phyloP scores from a whole-genome alignment of 2,888 invertebrate genomes.

The Ecliptopera silaceata region DNA sequence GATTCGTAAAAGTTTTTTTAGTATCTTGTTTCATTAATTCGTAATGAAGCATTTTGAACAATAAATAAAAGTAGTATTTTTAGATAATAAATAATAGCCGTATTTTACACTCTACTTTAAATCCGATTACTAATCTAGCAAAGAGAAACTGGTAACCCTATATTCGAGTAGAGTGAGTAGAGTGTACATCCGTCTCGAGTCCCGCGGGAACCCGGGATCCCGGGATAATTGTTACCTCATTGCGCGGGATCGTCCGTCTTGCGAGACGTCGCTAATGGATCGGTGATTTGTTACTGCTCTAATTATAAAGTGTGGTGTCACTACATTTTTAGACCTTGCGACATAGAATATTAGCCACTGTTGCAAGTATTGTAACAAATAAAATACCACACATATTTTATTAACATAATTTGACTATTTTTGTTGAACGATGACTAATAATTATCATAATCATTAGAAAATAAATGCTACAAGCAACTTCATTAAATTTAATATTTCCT shows the following conservation, averaged over 20 bases:
- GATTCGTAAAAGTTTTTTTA: too few species aligned
- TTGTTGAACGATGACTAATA: background rate
- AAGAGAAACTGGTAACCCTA: conserved; percentile 23
- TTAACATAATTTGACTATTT: background rate
- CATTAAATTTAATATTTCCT: background rate
- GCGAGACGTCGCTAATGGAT: conserved; percentile 62
- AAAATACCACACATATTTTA: background rate
- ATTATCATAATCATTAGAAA: background rate
- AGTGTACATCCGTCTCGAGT: conserved; percentile 44
- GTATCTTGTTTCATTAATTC: too few species aligned
- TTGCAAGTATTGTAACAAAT: background rate
- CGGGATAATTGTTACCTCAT: conserved; percentile 68
- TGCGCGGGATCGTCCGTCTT: conserved; percentile 65
- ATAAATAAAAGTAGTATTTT: too few species aligned
- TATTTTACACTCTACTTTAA: background rate
- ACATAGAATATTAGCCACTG: background rate
- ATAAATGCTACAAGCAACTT: background rate
- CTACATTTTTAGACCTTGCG: conserved; percentile 26
- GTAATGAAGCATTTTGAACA: too few species aligned
- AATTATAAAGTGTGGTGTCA: conserved; percentile 34
- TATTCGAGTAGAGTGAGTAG: conserved; percentile 38
- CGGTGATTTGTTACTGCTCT: conserved; percentile 59
- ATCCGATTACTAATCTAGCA: background rate
- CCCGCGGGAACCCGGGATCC: conserved; percentile 44
- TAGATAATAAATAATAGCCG: too few species aligned